Evolutionary conservation across 2,113 vertebrate species (phyloP), one percentile per base, ranked within the genome.

Genomic region (Cephalopholis sonnerati): DNA sequence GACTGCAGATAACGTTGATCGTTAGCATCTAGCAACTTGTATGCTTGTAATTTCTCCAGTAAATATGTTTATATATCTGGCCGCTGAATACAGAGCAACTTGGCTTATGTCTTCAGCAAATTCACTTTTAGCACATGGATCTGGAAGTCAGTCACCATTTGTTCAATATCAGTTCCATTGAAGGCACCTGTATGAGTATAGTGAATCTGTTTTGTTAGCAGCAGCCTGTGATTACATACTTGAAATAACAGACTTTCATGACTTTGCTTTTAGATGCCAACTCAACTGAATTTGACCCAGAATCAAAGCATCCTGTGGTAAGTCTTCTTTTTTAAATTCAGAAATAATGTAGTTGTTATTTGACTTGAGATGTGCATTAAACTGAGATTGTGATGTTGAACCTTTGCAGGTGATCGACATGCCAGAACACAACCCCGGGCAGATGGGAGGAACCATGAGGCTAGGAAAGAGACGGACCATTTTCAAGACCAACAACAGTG

Each of bases 361-460:
- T 17, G 1, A 44, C 2, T 18, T 3, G 24, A 39, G 2, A 36
- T 15, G 20, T 66, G 22, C 1, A 0, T 17, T 24, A 3, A 53
- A 2, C 5, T 55, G 16, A 54, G 13, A 46, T 16, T 36, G 0
- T 46, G 2, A 5, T n/a, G 17, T 74, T 24, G 1, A 10, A 54
- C 32, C 15, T 68, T 39, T 53, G 11, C 90, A 99, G 98, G 97
- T 99, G 82, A 97, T 99, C 79, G 98, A 99, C 87, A 99, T 99
- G 98, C 98, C 98, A 0, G 98, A 99, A 78, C 98, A 99, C 88
- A 99, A 98, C 86, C 97, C 98, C 0, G 98, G 98, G 27, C 96
- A 99, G 83, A 98, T 99, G 98, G 98, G 98, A 0, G 98, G 98
- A 27, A 99, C 98, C 32, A 99, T 99, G 98, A 96, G 98, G 82